Conservation (phyloP, 2,113 vertebrate species). For the Corvus moneduloides region DNA sequence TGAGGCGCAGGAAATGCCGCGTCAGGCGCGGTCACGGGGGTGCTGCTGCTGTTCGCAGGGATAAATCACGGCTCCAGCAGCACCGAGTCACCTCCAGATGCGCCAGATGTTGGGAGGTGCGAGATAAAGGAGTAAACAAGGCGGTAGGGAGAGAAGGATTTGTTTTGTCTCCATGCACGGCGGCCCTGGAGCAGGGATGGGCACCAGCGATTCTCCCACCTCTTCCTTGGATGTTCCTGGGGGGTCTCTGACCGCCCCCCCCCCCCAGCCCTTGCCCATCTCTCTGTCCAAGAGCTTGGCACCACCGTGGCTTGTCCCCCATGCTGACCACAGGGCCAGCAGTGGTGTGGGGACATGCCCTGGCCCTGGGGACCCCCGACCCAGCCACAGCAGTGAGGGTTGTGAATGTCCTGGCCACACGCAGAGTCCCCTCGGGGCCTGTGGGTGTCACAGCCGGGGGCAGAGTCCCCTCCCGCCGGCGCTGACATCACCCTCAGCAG, state of each 20-base stretch:
- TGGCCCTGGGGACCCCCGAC: rapidly evolving
- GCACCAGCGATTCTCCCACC: rapidly evolving
- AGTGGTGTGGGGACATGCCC: rapidly evolving
- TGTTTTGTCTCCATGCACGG: background rate
- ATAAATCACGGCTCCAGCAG: background rate
- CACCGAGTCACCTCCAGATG: background rate
- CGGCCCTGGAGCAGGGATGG: background rate
- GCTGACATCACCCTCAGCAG: background rate
- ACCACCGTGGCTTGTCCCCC: rapidly evolving
- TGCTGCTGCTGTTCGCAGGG: rapidly evolving
- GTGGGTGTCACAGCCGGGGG: background rate
- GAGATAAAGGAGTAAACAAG: background rate
- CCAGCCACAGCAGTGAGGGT: rapidly evolving
- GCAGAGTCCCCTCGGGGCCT: background rate
- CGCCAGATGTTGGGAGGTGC: background rate
- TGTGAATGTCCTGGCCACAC: background rate
- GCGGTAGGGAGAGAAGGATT: background rate
- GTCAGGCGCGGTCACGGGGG: background rate
- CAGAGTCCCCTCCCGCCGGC: background rate
- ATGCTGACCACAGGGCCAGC: background rate
- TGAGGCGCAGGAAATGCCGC: background rate
- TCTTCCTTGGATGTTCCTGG: rapidly evolving
- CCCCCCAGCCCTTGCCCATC: background rate
- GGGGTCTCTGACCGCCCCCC: background rate
- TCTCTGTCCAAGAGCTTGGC: rapidly evolving